Base-by-base conservation (phyloP, 2,888 invertebrate genomes). In the Catotricha subobsoleta region DNA sequence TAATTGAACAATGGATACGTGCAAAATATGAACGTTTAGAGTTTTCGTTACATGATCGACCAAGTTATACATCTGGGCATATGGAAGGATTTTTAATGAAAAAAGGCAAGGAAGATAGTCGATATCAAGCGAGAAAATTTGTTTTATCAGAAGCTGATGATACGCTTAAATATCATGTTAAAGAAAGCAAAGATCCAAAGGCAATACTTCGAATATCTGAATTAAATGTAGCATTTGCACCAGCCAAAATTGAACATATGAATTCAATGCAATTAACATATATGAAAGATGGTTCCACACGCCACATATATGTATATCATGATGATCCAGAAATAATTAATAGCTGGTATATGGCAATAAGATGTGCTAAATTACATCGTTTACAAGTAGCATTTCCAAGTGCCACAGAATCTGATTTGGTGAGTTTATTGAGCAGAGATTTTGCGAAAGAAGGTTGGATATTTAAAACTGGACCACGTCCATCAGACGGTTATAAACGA, bases 11-110 rank as follows among this genome's bases (percentile, higher is more conserved):
- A 59, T 91, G 87, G 84, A 88, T 91, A 47, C 69, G 80, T 48
- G 87, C 87, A 6, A 91, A 91, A 62, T 91, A 91, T 60, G 76
- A 84, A 59, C 69, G 90, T 41, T 78, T 82, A 62, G 90, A 91
- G 56, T 91, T 91, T 59, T 76, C 76, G 49, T 75, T 80, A 50
- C 49, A 45, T 19, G 82, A 83, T 51, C 68, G 79, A 23, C 87
- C 84, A 57, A 72, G 69, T 47, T 90, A 88, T 55, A 72, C 80
- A 38, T 76, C 75, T 15, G 83, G 83, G 6, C 69, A 71, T 38
- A 83, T 84, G 78, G 83, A 83, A 60, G 87, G 87, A 1, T 80
- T 79, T 58, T 66, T 90, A 46, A 83, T 81, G 80, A 91, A 91
- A 63, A 69, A 82, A 44, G 88, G 87, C 3, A 84, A 86, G 60